phyloP scores from a whole-genome alignment of 1,140 invertebrate species.

The Drosophila kikkawai region DNA sequence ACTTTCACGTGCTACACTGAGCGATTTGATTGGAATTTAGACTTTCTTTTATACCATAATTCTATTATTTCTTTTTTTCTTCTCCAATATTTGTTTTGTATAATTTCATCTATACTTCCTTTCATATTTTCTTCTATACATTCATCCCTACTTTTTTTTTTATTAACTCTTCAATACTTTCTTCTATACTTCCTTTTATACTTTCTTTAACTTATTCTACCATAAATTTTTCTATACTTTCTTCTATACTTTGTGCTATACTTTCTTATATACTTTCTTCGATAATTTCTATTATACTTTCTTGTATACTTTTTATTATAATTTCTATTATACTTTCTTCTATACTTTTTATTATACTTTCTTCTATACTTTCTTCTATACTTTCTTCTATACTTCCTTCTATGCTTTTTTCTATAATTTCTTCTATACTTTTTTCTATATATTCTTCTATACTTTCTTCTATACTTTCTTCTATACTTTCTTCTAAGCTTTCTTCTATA shows the following conservation, averaged over 20 bases:
- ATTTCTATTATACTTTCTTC: no score
- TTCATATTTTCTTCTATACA: neutral
- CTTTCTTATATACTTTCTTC: neutral
- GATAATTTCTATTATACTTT: neutral
- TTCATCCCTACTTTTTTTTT: neutral
- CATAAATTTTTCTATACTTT: no score
- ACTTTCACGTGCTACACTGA: constrained; percentile 44
- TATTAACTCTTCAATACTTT: neutral
- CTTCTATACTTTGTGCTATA: no score
- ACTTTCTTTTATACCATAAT: neutral
- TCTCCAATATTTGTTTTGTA: neutral
- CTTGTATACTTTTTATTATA: no score
- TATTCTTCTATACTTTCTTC: neutral
- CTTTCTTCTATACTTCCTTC: neutral
- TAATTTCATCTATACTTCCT: neutral
- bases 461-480: neutral
- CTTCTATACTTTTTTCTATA: neutral
- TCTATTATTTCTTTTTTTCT: no score
- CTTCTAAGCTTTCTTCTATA: neutral
- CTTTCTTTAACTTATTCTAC: neutral
- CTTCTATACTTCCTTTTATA: neutral
- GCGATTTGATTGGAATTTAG: neutral
- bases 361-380: no score
- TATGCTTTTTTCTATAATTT: neutral
- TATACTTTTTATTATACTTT: no score